These are phyloP conservation scores for Talpa occidentalis DNA, from an alignment of 2,113 vertebrate species.

Conservation along the genomic window DNA sequence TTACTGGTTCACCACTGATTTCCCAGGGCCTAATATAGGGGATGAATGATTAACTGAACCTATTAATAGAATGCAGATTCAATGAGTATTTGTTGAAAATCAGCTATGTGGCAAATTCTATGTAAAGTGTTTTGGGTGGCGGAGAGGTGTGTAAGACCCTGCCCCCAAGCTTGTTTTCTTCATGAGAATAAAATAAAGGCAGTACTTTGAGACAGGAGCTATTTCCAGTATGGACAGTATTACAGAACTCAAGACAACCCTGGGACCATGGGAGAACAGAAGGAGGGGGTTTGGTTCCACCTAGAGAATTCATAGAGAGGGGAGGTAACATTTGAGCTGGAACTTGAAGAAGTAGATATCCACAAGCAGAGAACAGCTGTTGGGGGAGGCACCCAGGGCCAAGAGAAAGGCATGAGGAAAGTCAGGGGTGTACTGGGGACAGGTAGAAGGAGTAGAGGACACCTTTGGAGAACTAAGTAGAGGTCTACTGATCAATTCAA, in stretches of 20 bases:
- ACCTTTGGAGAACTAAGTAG: neutral
- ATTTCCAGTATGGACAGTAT: neutral
- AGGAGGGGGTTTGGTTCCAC: neutral
- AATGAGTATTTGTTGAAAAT: conserved; percentile 26
- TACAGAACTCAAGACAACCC: neutral
- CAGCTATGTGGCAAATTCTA: neutral
- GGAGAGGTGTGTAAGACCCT: neutral
- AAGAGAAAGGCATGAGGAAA: neutral
- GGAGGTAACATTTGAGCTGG: neutral
- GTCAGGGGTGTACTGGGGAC: neutral
- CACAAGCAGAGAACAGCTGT: neutral
- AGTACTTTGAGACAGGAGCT: neutral
- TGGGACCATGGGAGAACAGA: neutral
- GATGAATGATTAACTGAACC: neutral
- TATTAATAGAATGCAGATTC: conserved; percentile 32
- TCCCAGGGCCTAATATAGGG: neutral
- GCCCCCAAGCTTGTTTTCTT: neutral
- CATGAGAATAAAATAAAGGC: neutral
- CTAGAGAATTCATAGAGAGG: neutral
- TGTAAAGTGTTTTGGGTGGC: neutral
- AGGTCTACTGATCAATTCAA: neutral
- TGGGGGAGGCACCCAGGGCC: neutral
- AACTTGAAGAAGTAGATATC: neutral
- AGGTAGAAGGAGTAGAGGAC: neutral
- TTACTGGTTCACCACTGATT: neutral